Conservation (phyloP, 2,113 vertebrate genomes). For the Sigmodon hispidus region DNA sequence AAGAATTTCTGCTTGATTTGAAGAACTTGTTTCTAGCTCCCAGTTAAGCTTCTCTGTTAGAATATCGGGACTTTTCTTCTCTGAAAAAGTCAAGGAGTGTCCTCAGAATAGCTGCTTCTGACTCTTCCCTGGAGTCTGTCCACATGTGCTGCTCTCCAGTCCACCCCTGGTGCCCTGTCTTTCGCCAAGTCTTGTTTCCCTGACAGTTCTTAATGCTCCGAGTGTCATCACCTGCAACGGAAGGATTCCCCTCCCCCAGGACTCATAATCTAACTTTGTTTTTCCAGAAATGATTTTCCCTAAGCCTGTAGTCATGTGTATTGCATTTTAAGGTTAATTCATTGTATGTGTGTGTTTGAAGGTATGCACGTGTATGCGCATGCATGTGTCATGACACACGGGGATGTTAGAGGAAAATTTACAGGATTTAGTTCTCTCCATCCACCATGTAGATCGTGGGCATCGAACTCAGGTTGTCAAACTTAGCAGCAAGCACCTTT, state of each 20-base stretch:
- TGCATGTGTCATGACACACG: not conserved
- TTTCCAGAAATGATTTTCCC: not conserved
- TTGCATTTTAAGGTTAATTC: not conserved
- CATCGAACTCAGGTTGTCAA: not conserved
- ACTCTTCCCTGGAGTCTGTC: not conserved
- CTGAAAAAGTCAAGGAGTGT: no score
- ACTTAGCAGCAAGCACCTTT: not conserved
- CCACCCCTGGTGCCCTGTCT: not conserved
- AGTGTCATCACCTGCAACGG: not conserved
- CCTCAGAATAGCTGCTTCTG: not conserved
- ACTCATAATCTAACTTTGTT: not conserved
- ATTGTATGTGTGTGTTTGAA: not conserved
- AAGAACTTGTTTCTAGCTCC: not conserved
- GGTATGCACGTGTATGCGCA: not conserved
- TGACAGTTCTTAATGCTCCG: no score
- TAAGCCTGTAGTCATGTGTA: not conserved
- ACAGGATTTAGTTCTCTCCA: not conserved
- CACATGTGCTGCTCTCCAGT: not conserved
- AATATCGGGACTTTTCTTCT: not conserved
- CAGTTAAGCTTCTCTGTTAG: not conserved
- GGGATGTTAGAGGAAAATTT: not conserved
- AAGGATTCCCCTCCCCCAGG: no score
- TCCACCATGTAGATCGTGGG: not conserved
- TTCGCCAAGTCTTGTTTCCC: not conserved
- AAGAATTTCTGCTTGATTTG: not conserved